Conservation (phyloP, 2,113 vertebrate species). For the Malaclemys terrapin region DNA sequence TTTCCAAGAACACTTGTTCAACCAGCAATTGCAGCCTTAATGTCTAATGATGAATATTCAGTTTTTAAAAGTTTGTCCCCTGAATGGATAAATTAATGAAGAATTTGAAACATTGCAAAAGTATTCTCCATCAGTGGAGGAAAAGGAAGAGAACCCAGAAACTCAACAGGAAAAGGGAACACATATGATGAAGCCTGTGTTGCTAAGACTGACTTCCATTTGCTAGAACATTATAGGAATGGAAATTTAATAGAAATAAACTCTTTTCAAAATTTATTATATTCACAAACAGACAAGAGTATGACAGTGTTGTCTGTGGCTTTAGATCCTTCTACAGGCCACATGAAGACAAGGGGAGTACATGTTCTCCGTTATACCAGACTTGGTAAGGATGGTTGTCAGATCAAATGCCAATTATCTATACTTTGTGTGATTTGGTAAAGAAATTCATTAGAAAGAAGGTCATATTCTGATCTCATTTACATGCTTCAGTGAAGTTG, state of each 20-base stretch:
- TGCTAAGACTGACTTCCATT: neutral
- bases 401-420: slow-evolving; percentile 33
- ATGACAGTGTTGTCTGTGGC: neutral
- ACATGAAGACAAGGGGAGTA: neutral
- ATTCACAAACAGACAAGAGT: neutral
- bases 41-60: neutral
- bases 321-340: slow-evolving; percentile 18
- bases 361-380: slow-evolving; percentile 47
- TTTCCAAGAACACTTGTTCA: neutral
- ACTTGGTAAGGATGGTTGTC: slow-evolving; percentile 31
- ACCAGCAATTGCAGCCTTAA: neutral
- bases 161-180: neutral
- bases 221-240: neutral
- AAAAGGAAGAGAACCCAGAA: neutral
- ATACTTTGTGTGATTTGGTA: slow-evolving; percentile 27
- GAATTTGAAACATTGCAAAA: neutral
- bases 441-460: neutral
- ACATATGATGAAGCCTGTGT: neutral
- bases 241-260: neutral
- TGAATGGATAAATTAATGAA: neutral
- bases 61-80: neutral
- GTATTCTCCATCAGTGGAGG: neutral
- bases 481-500: slow-evolving; percentile 28
- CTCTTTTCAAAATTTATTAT: neutral
- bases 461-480: slow-evolving; percentile 2